Evolutionary conservation across 2,888 invertebrate species (phyloP).

Genomic region (Plutella xylostella): DNA sequence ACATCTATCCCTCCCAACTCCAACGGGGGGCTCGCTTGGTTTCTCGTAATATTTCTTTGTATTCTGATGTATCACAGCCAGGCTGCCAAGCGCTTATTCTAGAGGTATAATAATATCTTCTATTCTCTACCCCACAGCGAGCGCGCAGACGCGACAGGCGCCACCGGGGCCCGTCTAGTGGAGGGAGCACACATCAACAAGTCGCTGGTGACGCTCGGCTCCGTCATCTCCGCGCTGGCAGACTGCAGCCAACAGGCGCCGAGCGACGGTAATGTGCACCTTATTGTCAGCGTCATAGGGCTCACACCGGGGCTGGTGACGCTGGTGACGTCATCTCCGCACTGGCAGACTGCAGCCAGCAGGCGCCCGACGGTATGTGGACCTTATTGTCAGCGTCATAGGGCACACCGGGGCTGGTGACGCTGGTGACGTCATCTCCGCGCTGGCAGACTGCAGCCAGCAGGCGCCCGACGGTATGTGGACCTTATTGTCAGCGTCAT

Average conservation of each 20-base stretch:
- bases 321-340: conserved; percentile 90
- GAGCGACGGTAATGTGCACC: conserved; percentile 32
- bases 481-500: no score
- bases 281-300: no score
- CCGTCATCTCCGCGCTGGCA: conserved; percentile 88
- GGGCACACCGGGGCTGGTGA: no score
- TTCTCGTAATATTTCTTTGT: no score
- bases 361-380: conserved; percentile 41
- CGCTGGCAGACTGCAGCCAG: conserved; percentile 78
- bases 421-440: conserved; percentile 90
- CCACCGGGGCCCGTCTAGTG: conserved; percentile 89
- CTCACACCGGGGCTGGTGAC: conserved; percentile 90
- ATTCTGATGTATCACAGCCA: no score
- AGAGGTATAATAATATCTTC: background rate
- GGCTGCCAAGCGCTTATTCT: no score
- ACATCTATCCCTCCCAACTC: no score
- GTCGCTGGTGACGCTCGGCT: conserved; percentile 87
- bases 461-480: conserved; percentile 40
- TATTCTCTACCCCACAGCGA: conserved; percentile 66
- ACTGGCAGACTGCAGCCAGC: conserved; percentile 75
- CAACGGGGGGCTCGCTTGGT: no score
- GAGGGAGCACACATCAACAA: conserved; percentile 94
- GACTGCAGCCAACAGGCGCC: conserved; percentile 66
- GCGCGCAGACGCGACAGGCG: conserved; percentile 89
- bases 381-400: no score